Conservation (phyloP, 92 coral and sea anemone species). For the Anthopleura xanthogrammica region DNA sequence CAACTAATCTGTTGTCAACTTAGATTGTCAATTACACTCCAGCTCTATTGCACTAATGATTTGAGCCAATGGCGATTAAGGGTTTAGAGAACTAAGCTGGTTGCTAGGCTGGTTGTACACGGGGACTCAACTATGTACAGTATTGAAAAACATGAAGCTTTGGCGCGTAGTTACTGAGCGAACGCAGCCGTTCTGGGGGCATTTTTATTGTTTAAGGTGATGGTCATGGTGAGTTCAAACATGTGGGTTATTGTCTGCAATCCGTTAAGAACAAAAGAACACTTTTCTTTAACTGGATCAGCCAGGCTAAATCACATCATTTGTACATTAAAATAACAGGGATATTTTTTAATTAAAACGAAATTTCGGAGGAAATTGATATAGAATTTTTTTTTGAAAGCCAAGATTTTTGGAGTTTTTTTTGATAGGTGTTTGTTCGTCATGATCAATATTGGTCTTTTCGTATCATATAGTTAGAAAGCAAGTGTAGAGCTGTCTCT, state of each 20-base stretch:
- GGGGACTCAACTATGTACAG: constrained; percentile 16
- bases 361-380: background rate
- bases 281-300: background rate
- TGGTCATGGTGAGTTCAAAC: constrained; percentile 16
- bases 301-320: background rate
- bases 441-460: background rate
- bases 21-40: background rate
- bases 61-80: background rate
- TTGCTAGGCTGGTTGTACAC: constrained; percentile 12
- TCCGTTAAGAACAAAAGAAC: constrained; percentile 5
- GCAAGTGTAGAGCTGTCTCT: background rate
- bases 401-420: background rate
- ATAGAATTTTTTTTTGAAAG: background rate
- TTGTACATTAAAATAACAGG: constrained; percentile 1
- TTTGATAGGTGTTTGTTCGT: background rate
- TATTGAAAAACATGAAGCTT: background rate
- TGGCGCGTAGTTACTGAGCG: constrained; percentile 40
- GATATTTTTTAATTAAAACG: background rate
- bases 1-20: too few species aligned
- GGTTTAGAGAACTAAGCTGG: constrained; percentile 2
- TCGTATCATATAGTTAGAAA: background rate
- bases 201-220: constrained; percentile 28
- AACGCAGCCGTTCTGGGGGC: constrained; percentile 35
- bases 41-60: background rate
- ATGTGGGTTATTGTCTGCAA: constrained; percentile 54